Base-by-base conservation (phyloP, 2,888 invertebrate genomes). In the Euzophera pinguis region DNA sequence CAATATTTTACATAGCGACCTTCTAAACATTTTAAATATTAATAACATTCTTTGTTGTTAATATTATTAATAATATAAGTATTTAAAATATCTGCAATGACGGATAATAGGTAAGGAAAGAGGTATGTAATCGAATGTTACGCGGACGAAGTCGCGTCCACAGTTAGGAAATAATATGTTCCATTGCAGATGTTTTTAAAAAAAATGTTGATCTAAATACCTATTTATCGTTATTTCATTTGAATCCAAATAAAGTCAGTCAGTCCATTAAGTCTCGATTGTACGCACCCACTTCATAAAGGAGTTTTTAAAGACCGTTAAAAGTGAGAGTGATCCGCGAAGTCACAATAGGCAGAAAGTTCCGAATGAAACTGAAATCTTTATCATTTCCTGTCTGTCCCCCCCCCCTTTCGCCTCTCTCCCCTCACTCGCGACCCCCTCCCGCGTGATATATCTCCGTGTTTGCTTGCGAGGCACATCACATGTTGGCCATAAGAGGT, bases 401-500 rank as follows among this genome's bases (percentile, higher is more conserved):
- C 9, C 10, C 1, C 32, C 14, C 45, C 16, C 16, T 3, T 10
- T 10, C 10, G n/a, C 27, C 42, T n/a, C 42, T 12, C n/a, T 8
- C 22, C 12, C 0, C 22, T 27, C 22, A 22, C 12, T 10, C 17
- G 3, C n/a, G 27, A 4, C 42, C 27, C 42, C n/a, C 27, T 0
- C 16, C 45, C 5, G 32, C 32, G 45, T 45, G 45, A 45, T 45
- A 32, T 45, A 45, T 45, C 29, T 45, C 16, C 34, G 13, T 45
- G 45, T 45, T 45, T 45, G 45, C 32, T 45, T 14, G 45, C 42
- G 42, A 13, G 34, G 32, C 45, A 34, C 45, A 39, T 39, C 14
- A 10, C 32, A n/a, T n/a, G 32, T 45, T 16, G 45, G 7, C 32
- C 32, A 32, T 39, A 32, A 4, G 5, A 27, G 14, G 32, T 32